A percentile compares a stretch with the other conserved stretches of the same genome.
Conservation (phyloP, 2,797 vertebrate species). For the Halcyon chelicuti region DNA sequence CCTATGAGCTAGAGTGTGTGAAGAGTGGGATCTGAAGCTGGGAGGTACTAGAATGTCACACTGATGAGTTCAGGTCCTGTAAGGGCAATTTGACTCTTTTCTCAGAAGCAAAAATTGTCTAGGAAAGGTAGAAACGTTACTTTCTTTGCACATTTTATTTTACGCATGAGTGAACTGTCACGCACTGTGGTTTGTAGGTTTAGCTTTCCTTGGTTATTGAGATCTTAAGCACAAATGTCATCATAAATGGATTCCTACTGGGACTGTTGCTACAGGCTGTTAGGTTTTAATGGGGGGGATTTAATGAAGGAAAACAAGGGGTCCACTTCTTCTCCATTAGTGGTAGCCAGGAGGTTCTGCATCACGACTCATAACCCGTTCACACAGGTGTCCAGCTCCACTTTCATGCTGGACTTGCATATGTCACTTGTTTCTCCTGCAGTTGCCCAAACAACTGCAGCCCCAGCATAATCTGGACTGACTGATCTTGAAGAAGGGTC, state of each 20-base stretch:
- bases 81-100: background rate
- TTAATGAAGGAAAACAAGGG: background rate
- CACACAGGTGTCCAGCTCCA: background rate
- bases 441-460: background rate
- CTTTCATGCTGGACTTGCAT: background rate
- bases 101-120: background rate
- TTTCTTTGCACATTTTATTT: background rate
- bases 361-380: background rate
- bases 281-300: background rate
- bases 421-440: accelerated
- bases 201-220: background rate
- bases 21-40: background rate
- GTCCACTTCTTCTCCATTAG: background rate
- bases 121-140: background rate
- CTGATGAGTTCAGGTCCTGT: background rate
- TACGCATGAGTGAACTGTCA: accelerated
- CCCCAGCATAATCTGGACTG: background rate
- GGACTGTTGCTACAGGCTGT: background rate
- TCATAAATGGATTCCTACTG: background rate
- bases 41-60: background rate
- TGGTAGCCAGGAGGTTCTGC: background rate
- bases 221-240: background rate
- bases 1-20: background rate
- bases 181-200: background rate
- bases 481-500: background rate